Conservation (phyloP, 23 tunicate species). For the Clavelina lepadiformis region DNA sequence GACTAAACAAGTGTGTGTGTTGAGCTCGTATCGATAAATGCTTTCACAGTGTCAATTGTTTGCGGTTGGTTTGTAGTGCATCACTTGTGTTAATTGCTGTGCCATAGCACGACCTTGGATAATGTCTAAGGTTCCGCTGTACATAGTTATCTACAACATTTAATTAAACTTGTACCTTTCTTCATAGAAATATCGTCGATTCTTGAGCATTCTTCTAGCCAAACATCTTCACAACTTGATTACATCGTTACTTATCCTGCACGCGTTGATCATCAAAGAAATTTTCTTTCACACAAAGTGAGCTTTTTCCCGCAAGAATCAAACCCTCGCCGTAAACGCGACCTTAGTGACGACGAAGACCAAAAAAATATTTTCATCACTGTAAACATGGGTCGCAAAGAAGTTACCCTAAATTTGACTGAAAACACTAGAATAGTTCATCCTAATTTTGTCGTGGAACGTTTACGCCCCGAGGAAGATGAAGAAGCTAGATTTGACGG, state of each 20-base stretch:
- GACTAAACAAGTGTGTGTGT: no score
- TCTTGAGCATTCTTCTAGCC: no score
- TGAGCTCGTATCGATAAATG: no score
- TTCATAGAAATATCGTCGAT: no score
- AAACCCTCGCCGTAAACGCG: constrained; percentile 12
- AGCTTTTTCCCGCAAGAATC: background rate
- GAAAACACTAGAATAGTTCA: constrained; percentile 42
- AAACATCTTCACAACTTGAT: constrained; percentile 1
- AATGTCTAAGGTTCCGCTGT: no score
- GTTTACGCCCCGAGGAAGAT: constrained; percentile 8
- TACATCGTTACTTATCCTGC: constrained; percentile 35
- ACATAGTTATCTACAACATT: no score
- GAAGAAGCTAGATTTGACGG: background rate
- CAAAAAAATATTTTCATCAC: background rate
- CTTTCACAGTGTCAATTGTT: no score
- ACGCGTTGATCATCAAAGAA: constrained; percentile 30
- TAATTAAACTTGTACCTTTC: no score
- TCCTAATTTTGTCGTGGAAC: constrained; percentile 55
- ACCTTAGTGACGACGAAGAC: background rate
- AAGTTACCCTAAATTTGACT: constrained; percentile 45
- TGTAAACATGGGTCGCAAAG: constrained; percentile 9
- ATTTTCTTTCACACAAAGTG: constrained; percentile 50
- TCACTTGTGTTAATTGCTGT: no score
- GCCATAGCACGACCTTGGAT: no score
- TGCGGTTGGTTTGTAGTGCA: no score